Conservation (phyloP, 2,113 vertebrate genomes). For the Meleagris gallopavo region DNA sequence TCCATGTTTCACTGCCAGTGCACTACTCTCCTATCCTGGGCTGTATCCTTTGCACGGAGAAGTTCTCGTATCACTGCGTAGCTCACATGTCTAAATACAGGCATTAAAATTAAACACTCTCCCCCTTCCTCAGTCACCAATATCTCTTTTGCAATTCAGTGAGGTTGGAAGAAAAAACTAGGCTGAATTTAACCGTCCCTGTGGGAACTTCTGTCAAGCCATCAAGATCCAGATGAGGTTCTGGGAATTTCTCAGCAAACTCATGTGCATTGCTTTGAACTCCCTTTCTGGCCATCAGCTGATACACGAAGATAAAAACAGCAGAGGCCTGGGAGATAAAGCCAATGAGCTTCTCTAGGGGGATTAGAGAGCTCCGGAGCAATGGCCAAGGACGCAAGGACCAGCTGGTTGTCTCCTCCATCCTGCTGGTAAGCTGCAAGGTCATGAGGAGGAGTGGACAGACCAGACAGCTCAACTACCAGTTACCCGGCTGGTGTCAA, state of each 20-base stretch:
- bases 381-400: background rate
- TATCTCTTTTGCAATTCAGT: background rate
- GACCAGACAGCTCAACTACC: background rate
- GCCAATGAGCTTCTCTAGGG: background rate
- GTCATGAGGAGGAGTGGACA: background rate
- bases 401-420: background rate
- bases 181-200: background rate
- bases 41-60: background rate
- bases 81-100: background rate
- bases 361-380: background rate
- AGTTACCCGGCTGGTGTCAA: background rate
- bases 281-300: background rate
- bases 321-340: background rate
- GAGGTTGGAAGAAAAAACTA: background rate
- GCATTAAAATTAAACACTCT: background rate
- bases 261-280: fast-evolving
- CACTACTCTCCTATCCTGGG: background rate
- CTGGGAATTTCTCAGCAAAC: background rate
- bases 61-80: background rate
- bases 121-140: background rate
- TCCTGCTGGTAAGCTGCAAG: background rate
- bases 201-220: background rate
- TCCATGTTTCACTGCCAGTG: background rate
- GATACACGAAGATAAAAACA: background rate
- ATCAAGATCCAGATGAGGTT: background rate